Conservation (phyloP, 2,888 invertebrate species). For the Chirona hameri region DNA sequence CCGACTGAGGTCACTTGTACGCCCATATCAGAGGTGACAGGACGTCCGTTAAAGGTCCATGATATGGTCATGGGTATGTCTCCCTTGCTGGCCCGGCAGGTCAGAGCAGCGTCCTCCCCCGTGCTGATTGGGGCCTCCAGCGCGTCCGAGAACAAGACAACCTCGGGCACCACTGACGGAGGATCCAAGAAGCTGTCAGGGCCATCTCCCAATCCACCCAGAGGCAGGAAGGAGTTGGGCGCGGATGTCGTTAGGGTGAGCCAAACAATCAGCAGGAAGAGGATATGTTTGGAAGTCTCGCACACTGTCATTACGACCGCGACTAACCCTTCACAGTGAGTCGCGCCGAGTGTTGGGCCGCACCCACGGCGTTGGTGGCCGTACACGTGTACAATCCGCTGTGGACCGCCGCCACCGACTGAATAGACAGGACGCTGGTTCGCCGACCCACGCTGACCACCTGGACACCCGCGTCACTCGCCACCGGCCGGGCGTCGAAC, state of each 20-base stretch:
- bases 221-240: too few relatives aligned
- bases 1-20: conserved; percentile 46
- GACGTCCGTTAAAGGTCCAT: conserved; percentile 43
- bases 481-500: conserved; percentile 41
- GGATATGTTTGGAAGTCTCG: too few relatives aligned
- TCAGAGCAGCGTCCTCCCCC: conserved; percentile 44
- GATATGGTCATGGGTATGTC: conserved; percentile 45
- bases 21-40: conserved; percentile 36
- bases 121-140: conserved; percentile 42
- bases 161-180: conserved; percentile 75
- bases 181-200: too few relatives aligned
- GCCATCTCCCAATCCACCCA: too few relatives aligned
- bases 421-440: conserved; percentile 37
- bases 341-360: conserved; percentile 47
- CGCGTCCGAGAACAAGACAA: conserved; percentile 51
- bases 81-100: conserved; percentile 44
- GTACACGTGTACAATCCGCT: conserved; percentile 56
- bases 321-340: conserved; percentile 51
- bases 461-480: conserved; percentile 40
- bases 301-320: too few relatives aligned
- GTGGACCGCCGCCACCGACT: conserved; percentile 45
- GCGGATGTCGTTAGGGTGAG: too few relatives aligned
- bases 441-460: conserved; percentile 40
- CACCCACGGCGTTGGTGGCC: conserved; percentile 51
- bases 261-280: too few relatives aligned